These are phyloP conservation scores for Drosophila equinoxialis DNA, from an alignment of 1,140 invertebrate species.

Conservation along the genomic window DNA sequence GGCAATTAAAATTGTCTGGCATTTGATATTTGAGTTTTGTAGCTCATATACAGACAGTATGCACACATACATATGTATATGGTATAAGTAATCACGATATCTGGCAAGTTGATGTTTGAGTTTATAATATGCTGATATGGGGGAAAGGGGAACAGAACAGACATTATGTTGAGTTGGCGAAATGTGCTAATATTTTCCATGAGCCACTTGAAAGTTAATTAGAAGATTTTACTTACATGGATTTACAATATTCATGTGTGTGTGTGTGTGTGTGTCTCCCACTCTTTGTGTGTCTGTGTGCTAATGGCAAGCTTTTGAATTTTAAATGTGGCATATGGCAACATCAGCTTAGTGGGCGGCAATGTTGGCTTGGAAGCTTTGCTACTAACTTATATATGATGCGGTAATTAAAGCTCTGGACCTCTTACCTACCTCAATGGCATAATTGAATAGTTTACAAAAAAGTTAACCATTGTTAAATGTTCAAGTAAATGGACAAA, in stretches of 20 bases:
- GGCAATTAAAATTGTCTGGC: neutral
- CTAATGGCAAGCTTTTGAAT: conserved; percentile 64
- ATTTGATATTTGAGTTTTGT: conserved; percentile 45
- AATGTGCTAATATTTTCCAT: conserved; percentile 59
- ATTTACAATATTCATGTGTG: neutral
- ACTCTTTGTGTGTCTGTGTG: conserved; percentile 19
- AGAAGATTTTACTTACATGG: conserved; percentile 45
- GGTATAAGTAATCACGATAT: conserved; percentile 7
- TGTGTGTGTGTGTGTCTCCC: conserved; percentile 19
- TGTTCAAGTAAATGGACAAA: neutral
- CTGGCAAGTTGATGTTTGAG: conserved; percentile 43
- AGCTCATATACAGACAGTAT: neutral
- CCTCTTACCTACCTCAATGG: conserved; percentile 9
- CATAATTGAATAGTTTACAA: conserved; percentile 33
- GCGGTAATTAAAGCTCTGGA: conserved; percentile 52
- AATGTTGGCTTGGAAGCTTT: too few relatives aligned
- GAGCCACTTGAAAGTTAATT: conserved; percentile 71
- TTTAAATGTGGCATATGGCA: conserved; percentile 42
- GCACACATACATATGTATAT: conserved; percentile 8
- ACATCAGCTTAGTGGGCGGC: conserved; percentile 38
- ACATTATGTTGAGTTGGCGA: conserved; percentile 27
- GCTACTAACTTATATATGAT: too few relatives aligned
- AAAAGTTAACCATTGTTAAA: conserved; percentile 19
- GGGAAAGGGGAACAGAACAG: neutral
- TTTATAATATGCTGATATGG: conserved; percentile 41